Conservation (phyloP, 2,797 vertebrate species). For the Sebastes kiyomatsui region DNA sequence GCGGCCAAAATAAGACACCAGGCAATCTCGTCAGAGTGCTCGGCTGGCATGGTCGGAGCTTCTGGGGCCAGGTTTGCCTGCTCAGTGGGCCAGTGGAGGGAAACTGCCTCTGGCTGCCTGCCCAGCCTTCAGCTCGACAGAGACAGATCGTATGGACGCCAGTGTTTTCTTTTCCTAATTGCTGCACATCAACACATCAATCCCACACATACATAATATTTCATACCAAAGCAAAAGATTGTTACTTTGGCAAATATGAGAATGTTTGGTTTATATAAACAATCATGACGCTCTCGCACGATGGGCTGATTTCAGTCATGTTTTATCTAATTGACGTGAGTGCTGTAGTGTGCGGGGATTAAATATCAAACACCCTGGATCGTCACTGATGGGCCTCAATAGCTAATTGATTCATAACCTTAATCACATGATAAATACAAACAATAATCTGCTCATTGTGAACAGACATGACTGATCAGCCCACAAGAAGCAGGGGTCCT, state of each 20-base stretch:
- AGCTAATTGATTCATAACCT: slow-evolving; percentile 1
- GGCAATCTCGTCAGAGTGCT: slow-evolving; percentile 64
- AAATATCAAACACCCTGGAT: neutral
- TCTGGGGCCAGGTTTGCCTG: slow-evolving; percentile 54
- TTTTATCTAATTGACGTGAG: neutral
- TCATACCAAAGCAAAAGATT: slow-evolving; percentile 24
- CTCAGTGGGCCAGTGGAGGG: slow-evolving; percentile 58
- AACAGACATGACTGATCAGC: neutral
- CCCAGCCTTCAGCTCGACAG: slow-evolving; percentile 67
- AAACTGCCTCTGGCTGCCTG: slow-evolving; percentile 65
- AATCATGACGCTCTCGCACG: neutral
- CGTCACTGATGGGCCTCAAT: neutral
- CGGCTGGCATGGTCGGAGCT: slow-evolving; percentile 42
- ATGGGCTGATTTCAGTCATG: neutral
- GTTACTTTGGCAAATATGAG: neutral
- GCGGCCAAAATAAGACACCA: slow-evolving; percentile 58
- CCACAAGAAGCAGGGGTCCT: neutral
- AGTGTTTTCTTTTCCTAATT: slow-evolving; percentile 62
- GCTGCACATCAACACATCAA: slow-evolving; percentile 56
- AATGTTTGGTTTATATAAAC: neutral
- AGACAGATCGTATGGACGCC: slow-evolving; percentile 73
- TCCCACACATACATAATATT: slow-evolving; percentile 42
- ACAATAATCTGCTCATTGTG: neutral
- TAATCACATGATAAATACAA: neutral
- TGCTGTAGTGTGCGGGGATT: neutral